Conservation (phyloP, 2,113 vertebrate genomes). For the Rousettus leschenaultii region DNA sequence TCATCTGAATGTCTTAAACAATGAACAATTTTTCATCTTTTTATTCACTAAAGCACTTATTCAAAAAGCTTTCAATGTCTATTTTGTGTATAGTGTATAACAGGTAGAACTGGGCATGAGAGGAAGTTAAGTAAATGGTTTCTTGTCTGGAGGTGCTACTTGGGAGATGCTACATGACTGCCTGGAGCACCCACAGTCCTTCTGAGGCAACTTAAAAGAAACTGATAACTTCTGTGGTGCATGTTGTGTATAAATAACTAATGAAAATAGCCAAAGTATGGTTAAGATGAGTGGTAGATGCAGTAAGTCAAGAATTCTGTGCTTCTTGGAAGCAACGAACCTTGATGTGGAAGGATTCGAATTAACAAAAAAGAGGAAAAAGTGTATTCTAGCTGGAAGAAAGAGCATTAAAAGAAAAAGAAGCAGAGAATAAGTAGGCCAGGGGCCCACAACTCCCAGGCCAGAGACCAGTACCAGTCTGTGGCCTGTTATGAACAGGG, state of each 20-base stretch:
- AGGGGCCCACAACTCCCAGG: too few species aligned
- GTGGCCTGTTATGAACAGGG: too few species aligned
- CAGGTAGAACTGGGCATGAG: background rate
- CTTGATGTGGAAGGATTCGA: background rate
- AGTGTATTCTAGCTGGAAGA: background rate
- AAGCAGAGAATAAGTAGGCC: background rate
- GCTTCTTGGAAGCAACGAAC: background rate
- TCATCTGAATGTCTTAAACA: background rate
- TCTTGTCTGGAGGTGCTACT: background rate
- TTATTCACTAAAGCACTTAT: background rate
- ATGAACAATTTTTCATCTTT: background rate
- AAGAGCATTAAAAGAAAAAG: background rate
- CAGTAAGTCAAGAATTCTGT: background rate
- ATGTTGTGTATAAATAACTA: background rate
- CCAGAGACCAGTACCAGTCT: too few species aligned
- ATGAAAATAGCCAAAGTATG: background rate
- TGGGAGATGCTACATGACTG: background rate
- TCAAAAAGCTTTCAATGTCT: background rate
- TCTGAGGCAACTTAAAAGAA: slow-evolving; percentile 8
- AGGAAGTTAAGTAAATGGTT: background rate
- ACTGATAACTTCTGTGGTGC: background rate
- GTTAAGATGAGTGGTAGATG: background rate
- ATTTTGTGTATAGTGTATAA: background rate
- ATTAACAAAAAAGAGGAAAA: background rate
- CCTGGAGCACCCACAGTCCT: background rate